Percentiles rank a stretch among this genome's conserved stretches.
These are phyloP conservation scores for Euborellia annulipes DNA, from an alignment of 1,140 invertebrate genomes.

Conservation along the genomic window DNA sequence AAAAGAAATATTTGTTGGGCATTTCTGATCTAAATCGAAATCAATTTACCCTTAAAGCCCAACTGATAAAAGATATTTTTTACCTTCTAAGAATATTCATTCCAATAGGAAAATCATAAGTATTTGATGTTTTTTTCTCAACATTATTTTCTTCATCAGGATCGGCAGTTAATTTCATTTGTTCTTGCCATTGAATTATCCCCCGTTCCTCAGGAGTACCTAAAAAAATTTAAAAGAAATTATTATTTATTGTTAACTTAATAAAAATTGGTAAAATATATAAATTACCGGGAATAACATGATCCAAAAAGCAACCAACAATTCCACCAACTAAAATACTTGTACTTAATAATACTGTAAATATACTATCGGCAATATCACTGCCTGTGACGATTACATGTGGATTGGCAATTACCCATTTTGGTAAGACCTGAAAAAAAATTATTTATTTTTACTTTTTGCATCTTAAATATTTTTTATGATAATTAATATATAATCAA, in stretches of 20 bases:
- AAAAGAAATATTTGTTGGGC: too few relatives aligned
- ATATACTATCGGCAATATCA: conserved; percentile 50
- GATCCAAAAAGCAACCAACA: conserved; percentile 65
- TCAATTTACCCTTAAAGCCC: too few relatives aligned
- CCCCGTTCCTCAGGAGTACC: conserved; percentile 53
- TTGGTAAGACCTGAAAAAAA: conserved; percentile 40
- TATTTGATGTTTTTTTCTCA: conserved; percentile 30
- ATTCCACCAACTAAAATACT: conserved; percentile 71
- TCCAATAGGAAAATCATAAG: conserved; percentile 57
- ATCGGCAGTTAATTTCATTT: conserved; percentile 43
- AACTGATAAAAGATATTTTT: too few relatives aligned
- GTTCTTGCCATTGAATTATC: conserved; percentile 46
- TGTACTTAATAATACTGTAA: conserved; percentile 65
- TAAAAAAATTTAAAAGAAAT: conserved; percentile 19
- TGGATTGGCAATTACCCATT: conserved; percentile 53
- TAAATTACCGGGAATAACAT: conserved; percentile 47
- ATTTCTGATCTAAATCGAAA: too few relatives aligned
- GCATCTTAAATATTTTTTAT: not conserved
- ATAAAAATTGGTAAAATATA: not conserved
- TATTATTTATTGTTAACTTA: not conserved
- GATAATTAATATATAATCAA: conserved; percentile 3
- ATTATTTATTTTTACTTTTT: not conserved
- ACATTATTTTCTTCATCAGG: conserved; percentile 24
- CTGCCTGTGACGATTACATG: conserved; percentile 51
- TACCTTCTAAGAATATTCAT: conserved; percentile 43